Evolutionary conservation across 2,888 invertebrate species (phyloP).

Genomic region (Calliphora vomitoria): DNA sequence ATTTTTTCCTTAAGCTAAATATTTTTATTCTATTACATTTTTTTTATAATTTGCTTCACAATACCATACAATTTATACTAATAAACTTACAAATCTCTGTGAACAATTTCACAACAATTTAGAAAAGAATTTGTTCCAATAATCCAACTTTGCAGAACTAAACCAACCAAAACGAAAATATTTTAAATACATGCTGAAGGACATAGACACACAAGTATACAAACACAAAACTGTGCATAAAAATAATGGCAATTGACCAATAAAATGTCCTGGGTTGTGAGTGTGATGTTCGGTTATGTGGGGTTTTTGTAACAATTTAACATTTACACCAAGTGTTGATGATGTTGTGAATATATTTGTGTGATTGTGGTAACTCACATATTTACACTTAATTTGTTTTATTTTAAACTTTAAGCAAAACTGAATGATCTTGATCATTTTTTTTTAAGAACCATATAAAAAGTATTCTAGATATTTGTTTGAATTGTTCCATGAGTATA

Average conservation of each 20-base stretch:
- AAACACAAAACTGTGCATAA: neutral
- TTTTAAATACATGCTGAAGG: neutral
- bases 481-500: neutral
- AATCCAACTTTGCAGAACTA: neutral
- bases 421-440: slow-evolving; percentile 41
- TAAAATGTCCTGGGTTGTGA: neutral
- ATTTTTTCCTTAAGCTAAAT: too few species aligned
- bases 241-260: neutral
- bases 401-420: slow-evolving; percentile 9
- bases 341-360: neutral
- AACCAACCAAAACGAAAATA: neutral
- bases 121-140: neutral
- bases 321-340: neutral
- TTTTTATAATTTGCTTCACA: neutral
- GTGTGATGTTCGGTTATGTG: neutral
- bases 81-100: slow-evolving; percentile 15
- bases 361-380: neutral
- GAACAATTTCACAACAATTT: slow-evolving; percentile 8
- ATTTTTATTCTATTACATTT: too few species aligned
- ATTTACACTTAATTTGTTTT: neutral
- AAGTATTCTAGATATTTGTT: neutral
- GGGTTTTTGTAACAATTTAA: slow-evolving; percentile 16
- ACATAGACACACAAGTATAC: neutral
- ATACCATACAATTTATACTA: neutral
- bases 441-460: neutral